Evolutionary conservation across 1,140 invertebrate species (phyloP).

Genomic region (Drosophila rhopaloa): DNA sequence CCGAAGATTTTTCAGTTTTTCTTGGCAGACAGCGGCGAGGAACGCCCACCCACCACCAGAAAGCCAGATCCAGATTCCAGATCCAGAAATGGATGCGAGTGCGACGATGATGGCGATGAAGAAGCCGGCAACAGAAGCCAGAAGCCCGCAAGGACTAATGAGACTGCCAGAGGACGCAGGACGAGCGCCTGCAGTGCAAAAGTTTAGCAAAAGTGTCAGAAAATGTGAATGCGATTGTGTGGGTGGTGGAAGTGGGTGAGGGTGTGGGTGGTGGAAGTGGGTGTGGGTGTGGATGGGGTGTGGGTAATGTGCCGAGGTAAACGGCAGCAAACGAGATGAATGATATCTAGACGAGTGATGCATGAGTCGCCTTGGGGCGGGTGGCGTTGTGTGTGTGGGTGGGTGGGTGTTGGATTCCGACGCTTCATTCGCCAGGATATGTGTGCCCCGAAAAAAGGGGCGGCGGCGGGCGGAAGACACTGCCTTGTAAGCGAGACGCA

Average conservation of each 20-base stretch:
- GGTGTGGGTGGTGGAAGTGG: neutral
- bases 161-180: slow-evolving; percentile 52
- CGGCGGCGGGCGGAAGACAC: slow-evolving; percentile 40
- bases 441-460: slow-evolving; percentile 19
- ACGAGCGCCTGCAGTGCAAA: slow-evolving; percentile 47
- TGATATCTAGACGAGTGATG: slow-evolving; percentile 82
- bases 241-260: slow-evolving; percentile 17
- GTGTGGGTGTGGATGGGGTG: slow-evolving; percentile 7
- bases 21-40: slow-evolving; percentile 7
- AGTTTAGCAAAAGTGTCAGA: slow-evolving; percentile 73
- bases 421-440: slow-evolving; percentile 73
- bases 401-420: slow-evolving; percentile 52
- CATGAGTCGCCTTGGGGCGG: slow-evolving; percentile 73
- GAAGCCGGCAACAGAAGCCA: slow-evolving; percentile 35
- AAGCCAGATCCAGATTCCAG: too few relatives aligned
- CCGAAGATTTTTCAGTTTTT: slow-evolving; percentile 10
- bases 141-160: slow-evolving; percentile 36
- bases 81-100: slow-evolving; percentile 14
- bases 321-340: slow-evolving; percentile 73
- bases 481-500: slow-evolving; percentile 55
- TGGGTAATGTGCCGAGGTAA: slow-evolving; percentile 76
- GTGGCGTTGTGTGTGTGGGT: slow-evolving; percentile 17
- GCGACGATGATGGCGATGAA: slow-evolving; percentile 27
- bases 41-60: slow-evolving; percentile 40
- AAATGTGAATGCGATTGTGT: slow-evolving; percentile 39